Conservation (phyloP, 2,113 vertebrate genomes). For the Holacanthus passer region DNA sequence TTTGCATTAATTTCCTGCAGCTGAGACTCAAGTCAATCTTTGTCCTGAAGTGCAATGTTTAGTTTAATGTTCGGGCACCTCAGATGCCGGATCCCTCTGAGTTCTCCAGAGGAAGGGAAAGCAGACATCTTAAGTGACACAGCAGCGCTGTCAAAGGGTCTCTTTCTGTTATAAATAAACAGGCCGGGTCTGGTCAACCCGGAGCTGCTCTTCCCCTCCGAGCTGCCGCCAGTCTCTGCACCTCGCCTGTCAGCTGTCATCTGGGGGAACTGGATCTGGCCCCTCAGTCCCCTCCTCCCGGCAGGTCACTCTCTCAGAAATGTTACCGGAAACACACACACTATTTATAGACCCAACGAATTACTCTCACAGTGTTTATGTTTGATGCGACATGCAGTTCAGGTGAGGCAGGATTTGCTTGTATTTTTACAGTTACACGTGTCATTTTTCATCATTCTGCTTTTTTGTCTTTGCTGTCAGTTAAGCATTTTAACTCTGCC, state of each 20-base stretch:
- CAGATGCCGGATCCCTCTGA: constrained; percentile 34
- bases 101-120: constrained; percentile 48
- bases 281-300: constrained; percentile 39
- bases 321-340: constrained; percentile 80
- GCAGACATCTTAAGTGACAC: constrained; percentile 70
- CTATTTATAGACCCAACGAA: constrained; percentile 73
- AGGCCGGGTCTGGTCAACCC: constrained; percentile 35
- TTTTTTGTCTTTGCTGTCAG: background rate
- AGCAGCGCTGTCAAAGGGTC: constrained; percentile 57
- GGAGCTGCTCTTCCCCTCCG: constrained; percentile 50
- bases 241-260: constrained; percentile 83
- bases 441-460: background rate
- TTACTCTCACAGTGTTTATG: constrained; percentile 67
- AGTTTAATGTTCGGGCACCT: constrained; percentile 33
- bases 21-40: constrained; percentile 1
- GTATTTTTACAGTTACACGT: background rate
- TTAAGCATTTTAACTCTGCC: background rate
- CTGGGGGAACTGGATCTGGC: constrained; percentile 78
- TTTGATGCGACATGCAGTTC: constrained; percentile 49
- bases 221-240: constrained; percentile 64
- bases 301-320: constrained; percentile 63
- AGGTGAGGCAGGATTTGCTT: background rate
- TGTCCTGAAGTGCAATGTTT: constrained; percentile 21
- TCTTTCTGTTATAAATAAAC: constrained; percentile 83
- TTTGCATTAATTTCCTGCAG: background rate